phyloP scores from a whole-genome alignment of 2,113 vertebrate species.

The Cyprinodon brontotheroides region DNA sequence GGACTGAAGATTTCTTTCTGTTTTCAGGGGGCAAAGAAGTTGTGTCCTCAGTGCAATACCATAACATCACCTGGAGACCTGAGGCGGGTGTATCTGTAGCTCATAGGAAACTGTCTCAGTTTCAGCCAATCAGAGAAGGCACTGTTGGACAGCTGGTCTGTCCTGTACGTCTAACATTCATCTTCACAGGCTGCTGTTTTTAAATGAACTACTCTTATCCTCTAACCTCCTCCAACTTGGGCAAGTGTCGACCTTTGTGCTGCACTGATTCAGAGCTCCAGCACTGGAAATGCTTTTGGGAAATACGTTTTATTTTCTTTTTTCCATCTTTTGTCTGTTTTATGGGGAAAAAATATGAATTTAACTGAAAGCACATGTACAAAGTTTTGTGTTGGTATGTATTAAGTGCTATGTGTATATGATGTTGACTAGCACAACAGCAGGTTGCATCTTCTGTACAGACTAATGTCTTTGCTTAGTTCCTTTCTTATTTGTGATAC shows the following conservation, averaged over 20 bases:
- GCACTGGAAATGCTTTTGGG: constrained; percentile 58
- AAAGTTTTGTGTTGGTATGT: constrained; percentile 68
- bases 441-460: constrained; percentile 64
- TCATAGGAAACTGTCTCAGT: constrained; percentile 24
- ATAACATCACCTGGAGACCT: constrained; percentile 85
- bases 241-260: constrained; percentile 19
- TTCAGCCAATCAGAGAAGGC: constrained; percentile 55
- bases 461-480: constrained; percentile 47
- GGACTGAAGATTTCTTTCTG: neutral
- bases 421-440: constrained; percentile 51
- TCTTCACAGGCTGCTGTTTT: constrained; percentile 4
- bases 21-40: constrained; percentile 82
- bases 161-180: constrained; percentile 41
- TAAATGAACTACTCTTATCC: constrained; percentile 18
- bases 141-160: constrained; percentile 73
- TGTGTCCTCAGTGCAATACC: constrained; percentile 86
- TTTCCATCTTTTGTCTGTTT: constrained; percentile 58
- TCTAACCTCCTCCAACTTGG: constrained; percentile 13
- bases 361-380: constrained; percentile 72
- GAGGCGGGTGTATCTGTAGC: constrained; percentile 81
- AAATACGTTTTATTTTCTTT: constrained; percentile 65
- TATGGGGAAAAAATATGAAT: constrained; percentile 36
- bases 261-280: constrained; percentile 51
- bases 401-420: constrained; percentile 57
- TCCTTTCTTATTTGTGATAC: constrained; percentile 48